Conservation (phyloP, 2,113 vertebrate genomes). For the Nymphicus hollandicus region DNA sequence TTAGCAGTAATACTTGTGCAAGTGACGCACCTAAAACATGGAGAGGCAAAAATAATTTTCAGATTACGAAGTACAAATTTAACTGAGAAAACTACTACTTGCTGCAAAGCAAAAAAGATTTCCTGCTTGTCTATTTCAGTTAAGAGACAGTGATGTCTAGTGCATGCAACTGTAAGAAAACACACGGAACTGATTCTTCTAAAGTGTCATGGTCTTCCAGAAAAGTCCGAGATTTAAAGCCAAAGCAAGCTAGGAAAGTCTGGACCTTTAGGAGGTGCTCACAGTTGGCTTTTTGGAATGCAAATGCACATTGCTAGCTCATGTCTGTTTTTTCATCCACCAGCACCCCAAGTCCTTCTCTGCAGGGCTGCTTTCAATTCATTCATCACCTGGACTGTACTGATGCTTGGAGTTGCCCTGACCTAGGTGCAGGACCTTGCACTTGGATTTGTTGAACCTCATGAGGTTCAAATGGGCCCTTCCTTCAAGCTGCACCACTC, state of each 20-base stretch:
- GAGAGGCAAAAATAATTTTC: background rate
- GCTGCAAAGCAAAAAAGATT: background rate
- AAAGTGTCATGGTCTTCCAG: background rate
- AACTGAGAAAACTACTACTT: background rate
- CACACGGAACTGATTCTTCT: background rate
- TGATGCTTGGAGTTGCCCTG: background rate
- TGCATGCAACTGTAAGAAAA: background rate
- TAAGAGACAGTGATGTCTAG: background rate
- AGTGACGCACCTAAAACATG: background rate
- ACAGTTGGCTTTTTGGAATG: background rate
- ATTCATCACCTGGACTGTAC: background rate
- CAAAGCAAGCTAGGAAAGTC: background rate
- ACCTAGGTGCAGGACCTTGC: background rate
- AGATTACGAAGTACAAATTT: background rate
- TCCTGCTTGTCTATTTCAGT: background rate
- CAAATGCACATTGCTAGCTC: accelerated
- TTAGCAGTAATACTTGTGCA: background rate
- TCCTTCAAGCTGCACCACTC: background rate
- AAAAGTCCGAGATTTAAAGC: background rate
- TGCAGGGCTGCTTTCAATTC: background rate
- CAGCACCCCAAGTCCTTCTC: background rate
- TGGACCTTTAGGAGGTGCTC: background rate
- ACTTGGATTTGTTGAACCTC: background rate
- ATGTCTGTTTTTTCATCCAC: background rate
- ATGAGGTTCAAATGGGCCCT: background rate